These are phyloP conservation scores for Timema podura DNA, from an alignment of 2,888 invertebrate species.

Conservation along the genomic window DNA sequence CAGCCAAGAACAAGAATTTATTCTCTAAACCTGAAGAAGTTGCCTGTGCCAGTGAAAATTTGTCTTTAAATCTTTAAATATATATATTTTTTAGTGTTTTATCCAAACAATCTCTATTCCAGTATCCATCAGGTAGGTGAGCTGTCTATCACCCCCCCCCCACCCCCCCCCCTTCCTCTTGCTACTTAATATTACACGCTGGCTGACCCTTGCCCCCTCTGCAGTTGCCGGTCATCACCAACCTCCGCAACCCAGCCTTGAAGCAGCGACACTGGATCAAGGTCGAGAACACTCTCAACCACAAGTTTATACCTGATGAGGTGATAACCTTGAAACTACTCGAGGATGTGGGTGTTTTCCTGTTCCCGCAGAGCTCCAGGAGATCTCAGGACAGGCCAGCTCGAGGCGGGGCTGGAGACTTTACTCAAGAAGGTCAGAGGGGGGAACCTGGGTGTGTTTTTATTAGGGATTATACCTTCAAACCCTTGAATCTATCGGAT, in stretches of 20 bases:
- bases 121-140: neutral
- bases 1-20: no score
- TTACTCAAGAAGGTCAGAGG: constrained; percentile 75
- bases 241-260: constrained; percentile 74
- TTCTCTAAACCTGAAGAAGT: no score
- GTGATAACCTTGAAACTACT: constrained; percentile 62
- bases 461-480: no score
- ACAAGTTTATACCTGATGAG: constrained; percentile 69
- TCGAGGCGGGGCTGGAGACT: constrained; percentile 80
- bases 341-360: constrained; percentile 72
- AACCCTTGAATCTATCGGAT: no score
- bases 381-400: constrained; percentile 82
- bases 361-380: constrained; percentile 69
- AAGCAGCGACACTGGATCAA: constrained; percentile 80
- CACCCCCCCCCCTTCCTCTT: no score
- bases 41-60: no score
- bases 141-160: no score
- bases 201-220: constrained; percentile 28
- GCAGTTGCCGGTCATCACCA: constrained; percentile 66
- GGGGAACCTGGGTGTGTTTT: no score
- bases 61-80: no score
- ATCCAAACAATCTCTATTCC: no score
- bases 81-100: no score
- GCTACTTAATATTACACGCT: neutral
- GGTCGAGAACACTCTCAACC: constrained; percentile 67